These are phyloP conservation scores for Carlito syrichta DNA, from an alignment of 2,113 vertebrate species.

Conservation along the genomic window DNA sequence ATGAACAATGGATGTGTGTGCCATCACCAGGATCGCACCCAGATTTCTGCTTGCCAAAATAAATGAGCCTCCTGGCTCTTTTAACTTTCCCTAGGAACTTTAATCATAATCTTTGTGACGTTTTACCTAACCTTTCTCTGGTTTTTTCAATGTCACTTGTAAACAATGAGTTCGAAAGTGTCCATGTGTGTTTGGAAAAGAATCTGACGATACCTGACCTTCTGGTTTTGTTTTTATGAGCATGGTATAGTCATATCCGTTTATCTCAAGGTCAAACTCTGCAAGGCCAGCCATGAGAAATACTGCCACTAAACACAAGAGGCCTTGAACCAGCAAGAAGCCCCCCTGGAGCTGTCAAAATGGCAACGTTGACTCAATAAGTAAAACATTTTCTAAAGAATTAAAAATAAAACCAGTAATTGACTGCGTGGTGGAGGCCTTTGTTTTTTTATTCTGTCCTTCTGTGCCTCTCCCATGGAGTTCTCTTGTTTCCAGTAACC, in stretches of 20 bases:
- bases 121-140: neutral
- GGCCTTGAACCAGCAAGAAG: neutral
- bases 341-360: neutral
- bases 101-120: neutral
- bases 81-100: neutral
- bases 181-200: neutral
- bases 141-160: neutral
- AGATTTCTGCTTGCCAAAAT: neutral
- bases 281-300: neutral
- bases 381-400: neutral
- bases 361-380: neutral
- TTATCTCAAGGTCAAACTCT: neutral
- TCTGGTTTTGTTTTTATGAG: neutral
- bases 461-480: neutral
- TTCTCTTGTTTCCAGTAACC: neutral
- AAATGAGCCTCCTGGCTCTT: neutral
- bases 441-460: neutral
- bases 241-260: too few relatives aligned
- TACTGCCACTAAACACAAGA: neutral
- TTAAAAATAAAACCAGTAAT: neutral
- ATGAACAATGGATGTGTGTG: neutral
- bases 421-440: neutral
- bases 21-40: neutral
- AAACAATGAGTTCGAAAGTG: neutral
- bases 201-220: neutral